Conservation (phyloP, 2,797 vertebrate species). For the Coccyzus lansbergi region DNA sequence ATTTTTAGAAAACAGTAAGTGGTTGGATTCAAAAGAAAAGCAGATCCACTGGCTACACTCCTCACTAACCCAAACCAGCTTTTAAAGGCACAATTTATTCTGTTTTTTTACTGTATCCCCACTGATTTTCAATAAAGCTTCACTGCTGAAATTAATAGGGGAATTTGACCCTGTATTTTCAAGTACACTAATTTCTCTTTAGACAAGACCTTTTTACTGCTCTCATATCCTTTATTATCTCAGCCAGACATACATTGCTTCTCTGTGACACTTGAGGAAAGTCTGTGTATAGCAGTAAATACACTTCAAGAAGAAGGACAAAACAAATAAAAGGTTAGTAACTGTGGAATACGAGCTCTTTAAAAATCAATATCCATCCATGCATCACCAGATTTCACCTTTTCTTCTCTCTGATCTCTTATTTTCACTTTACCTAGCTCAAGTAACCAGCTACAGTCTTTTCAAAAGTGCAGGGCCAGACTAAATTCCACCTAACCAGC, state of each 20-base stretch:
- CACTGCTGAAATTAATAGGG: neutral
- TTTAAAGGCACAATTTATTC: neutral
- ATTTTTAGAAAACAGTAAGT: neutral
- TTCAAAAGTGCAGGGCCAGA: neutral
- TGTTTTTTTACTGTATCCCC: neutral
- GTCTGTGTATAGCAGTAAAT: neutral
- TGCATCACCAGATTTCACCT: neutral
- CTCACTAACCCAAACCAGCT: fast-evolving
- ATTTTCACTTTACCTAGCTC: neutral
- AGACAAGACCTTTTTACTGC: neutral
- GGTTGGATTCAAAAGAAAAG: neutral
- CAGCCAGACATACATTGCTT: neutral
- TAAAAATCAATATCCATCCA: neutral
- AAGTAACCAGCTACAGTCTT: neutral
- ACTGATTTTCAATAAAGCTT: slow-evolving; percentile 5
- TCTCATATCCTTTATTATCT: neutral
- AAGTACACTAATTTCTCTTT: neutral
- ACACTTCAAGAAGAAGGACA: neutral
- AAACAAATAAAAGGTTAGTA: slow-evolving; percentile 14
- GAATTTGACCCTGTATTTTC: slow-evolving; percentile 11
- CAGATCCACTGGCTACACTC: neutral
- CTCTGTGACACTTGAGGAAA: neutral
- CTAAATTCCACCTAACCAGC: neutral
- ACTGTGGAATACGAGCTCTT: neutral
- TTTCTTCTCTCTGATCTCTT: neutral